phyloP scores from a whole-genome alignment of 1,140 invertebrate genomes.

The Orius insidiosus region DNA sequence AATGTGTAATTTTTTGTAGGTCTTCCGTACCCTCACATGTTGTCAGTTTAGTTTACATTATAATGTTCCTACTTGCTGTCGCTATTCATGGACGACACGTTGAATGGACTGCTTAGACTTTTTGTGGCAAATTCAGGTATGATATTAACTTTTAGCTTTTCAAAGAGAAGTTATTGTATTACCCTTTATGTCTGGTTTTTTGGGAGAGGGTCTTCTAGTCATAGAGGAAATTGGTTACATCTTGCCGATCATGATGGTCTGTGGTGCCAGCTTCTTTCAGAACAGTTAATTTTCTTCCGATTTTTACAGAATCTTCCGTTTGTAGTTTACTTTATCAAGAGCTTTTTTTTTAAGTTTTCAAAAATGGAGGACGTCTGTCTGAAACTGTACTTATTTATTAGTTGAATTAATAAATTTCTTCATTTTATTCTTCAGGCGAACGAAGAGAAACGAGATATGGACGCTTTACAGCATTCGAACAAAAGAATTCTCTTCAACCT shows the following conservation, averaged over 20 bases:
- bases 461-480: conserved; percentile 73
- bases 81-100: conserved; percentile 67
- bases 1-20: conserved; percentile 23
- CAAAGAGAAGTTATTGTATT: too few species aligned
- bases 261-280: too few species aligned
- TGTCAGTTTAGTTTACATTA: conserved; percentile 46
- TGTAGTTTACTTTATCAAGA: too few species aligned
- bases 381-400: neutral
- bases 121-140: conserved; percentile 58
- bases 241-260: too few species aligned
- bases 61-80: conserved; percentile 66
- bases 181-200: too few species aligned
- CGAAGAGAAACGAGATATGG: conserved; percentile 81
- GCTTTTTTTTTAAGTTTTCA: neutral
- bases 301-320: too few species aligned
- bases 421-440: conserved; percentile 39
- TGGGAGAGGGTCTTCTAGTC: too few species aligned
- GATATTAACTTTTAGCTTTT: neutral
- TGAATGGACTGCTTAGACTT: conserved; percentile 76
- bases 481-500: conserved; percentile 81
- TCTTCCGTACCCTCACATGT: conserved; percentile 43
- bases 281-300: too few species aligned
- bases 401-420: neutral
- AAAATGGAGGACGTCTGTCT: too few species aligned
- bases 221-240: too few species aligned